A percentile compares a stretch with the other conserved stretches of the same genome.
phyloP scores from a whole-genome alignment of 2,888 invertebrate species.

The Nomada fabriciana region DNA sequence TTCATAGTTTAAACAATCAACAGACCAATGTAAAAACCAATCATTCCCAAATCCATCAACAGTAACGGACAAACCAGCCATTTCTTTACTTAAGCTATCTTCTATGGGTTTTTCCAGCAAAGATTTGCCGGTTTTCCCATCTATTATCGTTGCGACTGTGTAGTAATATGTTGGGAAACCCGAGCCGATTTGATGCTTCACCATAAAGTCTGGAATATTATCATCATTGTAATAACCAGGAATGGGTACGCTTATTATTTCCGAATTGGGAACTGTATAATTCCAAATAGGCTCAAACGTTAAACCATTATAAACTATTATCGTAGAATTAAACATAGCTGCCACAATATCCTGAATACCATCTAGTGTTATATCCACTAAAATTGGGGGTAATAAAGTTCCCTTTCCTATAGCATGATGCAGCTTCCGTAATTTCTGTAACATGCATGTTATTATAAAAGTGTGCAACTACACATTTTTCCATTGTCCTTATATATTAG shows the following conservation, averaged over 20 bases:
- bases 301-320: conserved; percentile 90
- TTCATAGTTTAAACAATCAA: conserved; percentile 86
- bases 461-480: background rate
- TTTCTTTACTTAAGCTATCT: conserved; percentile 87
- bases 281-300: conserved; percentile 90
- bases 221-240: conserved; percentile 92
- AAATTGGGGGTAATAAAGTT: conserved; percentile 88
- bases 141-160: conserved; percentile 87
- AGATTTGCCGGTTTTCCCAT: conserved; percentile 87
- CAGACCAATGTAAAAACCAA: conserved; percentile 91
- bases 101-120: conserved; percentile 86
- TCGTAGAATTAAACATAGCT: conserved; percentile 89
- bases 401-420: conserved; percentile 88
- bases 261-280: conserved; percentile 88
- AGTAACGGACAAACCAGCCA: conserved; percentile 86
- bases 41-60: conserved; percentile 89
- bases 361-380: conserved; percentile 91
- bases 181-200: conserved; percentile 89
- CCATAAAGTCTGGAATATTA: conserved; percentile 91
- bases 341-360: conserved; percentile 90
- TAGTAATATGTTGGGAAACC: conserved; percentile 91
- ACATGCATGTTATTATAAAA: conserved; percentile 15
- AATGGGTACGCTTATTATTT: conserved; percentile 91
- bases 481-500: conserved; percentile 3
- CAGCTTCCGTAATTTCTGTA: conserved; percentile 85